Evolutionary conservation across 1,140 invertebrate species (phyloP), one percentile per base, ranked within the genome.

Genomic region (Hylaeus volcanicus): DNA sequence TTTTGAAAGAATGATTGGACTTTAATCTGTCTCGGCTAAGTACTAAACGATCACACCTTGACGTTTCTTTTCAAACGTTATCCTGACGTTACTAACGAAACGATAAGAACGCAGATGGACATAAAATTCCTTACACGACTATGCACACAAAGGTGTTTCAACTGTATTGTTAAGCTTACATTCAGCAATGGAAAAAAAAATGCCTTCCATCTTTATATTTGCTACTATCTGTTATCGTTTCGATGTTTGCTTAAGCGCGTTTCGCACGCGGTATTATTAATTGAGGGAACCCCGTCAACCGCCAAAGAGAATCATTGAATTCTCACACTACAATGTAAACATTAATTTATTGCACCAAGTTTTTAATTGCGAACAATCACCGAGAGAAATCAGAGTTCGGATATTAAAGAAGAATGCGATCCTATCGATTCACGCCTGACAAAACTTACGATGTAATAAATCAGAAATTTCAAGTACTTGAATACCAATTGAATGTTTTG

Each of bases 1-100:
- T 14, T 6, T 15, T 5, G 14, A 56, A 74, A 66, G 9, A 66
- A 9, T 15, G 3, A 78, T 63, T 45, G 26, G 9, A 5, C 41
- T 41, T 2, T 73, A 64, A 79, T 79, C 70, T 64, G 39, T 41
- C 8, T 1, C 37, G 45, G 60, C 45, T 77, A 51, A 26, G 15
- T 15, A 60, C 15, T 61, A 61, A 72, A 43, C 68, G 15, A 79
- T 74, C 53, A 56, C 14, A 58, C 26, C 41, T 65, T 74, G 51
- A 64, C 70, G 61, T 56, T 48, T 58, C 3, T 74, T 53, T 74
- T 6, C 41, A 5, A 79, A 48, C 37, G 14, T 55, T 66, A 79
- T 74, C 61, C 43, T 66, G 9, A 65, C 66, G 65, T 14, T 14
- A 41, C n/a, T 45, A 74, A 79, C 56, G 65, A 73, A 56, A 68